phyloP scores from a whole-genome alignment of 2,888 invertebrate species.

The Eilema depressum region DNA sequence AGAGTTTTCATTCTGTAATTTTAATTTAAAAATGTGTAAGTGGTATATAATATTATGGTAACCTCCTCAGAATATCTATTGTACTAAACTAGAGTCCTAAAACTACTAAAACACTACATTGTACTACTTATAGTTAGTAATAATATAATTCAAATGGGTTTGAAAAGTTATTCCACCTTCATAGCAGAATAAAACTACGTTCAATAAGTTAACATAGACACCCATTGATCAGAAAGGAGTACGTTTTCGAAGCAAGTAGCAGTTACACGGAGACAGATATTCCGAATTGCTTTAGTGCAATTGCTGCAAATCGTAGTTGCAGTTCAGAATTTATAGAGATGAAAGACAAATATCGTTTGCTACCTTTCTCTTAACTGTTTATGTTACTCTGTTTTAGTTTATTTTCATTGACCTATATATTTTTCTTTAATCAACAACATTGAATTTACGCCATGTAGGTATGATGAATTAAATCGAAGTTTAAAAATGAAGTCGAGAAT shows the following conservation, averaged over 20 bases:
- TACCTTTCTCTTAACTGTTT: not conserved
- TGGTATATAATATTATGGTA: too few relatives aligned
- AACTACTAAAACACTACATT: too few relatives aligned
- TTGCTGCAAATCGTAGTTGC: conserved; percentile 28
- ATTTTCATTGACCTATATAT: too few relatives aligned
- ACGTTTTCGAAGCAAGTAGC: conserved; percentile 16
- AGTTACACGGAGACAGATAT: conserved; percentile 21
- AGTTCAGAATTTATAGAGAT: conserved; percentile 22
- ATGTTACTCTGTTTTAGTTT: not conserved
- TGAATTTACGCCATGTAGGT: too few relatives aligned
- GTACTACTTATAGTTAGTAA: not conserved
- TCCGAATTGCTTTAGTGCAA: conserved; percentile 31
- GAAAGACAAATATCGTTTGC: not conserved
- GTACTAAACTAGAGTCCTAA: too few relatives aligned
- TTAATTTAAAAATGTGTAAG: not conserved
- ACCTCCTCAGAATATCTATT: too few relatives aligned
- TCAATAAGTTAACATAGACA: conserved; percentile 15
- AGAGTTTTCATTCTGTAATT: conserved; percentile 2
- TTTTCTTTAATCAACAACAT: too few relatives aligned
- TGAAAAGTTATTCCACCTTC: not conserved
- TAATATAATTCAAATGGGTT: not conserved
- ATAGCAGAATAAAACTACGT: conserved; percentile 12
- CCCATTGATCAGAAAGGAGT: conserved; percentile 23
- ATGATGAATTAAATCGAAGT: too few relatives aligned
- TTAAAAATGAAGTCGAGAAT: too few relatives aligned